Percentiles rank a stretch among this genome's conserved stretches.
phyloP scores from a whole-genome alignment of 2,113 vertebrate species.

The Formicarius rufipectus region DNA sequence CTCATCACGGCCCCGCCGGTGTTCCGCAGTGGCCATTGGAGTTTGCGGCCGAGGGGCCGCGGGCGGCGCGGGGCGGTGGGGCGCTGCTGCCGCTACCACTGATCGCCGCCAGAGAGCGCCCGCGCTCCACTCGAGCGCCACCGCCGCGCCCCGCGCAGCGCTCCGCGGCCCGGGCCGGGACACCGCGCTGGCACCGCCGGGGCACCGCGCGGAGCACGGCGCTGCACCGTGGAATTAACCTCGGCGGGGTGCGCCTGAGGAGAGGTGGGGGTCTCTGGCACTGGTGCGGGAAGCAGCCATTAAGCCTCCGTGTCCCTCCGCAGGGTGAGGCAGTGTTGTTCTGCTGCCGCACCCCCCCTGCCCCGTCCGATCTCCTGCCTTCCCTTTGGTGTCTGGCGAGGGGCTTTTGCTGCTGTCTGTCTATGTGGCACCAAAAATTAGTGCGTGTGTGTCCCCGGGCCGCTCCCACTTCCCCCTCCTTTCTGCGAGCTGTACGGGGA shows the following conservation, averaged over 20 bases:
- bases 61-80: background rate
- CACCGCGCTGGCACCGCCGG: background rate
- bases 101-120: background rate
- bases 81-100: background rate
- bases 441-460: background rate
- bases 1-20: rapidly evolving
- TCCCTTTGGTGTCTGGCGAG: background rate
- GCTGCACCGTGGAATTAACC: too few species aligned
- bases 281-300: background rate
- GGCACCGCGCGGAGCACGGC: too few species aligned
- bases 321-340: background rate
- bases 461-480: background rate
- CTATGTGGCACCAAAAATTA: background rate
- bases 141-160: background rate
- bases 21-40: background rate
- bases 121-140: background rate
- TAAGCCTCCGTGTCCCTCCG: background rate
- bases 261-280: too few species aligned
- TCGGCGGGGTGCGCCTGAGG: too few species aligned
- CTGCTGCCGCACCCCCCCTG: too few species aligned
- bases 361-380: background rate
- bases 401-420: background rate
- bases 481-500: background rate
- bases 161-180: background rate
- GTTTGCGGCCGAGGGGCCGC: background rate